These are phyloP conservation scores for Trachythela sp. DNA, from an alignment of 64 coral and sea anemone species.

Conservation along the genomic window DNA sequence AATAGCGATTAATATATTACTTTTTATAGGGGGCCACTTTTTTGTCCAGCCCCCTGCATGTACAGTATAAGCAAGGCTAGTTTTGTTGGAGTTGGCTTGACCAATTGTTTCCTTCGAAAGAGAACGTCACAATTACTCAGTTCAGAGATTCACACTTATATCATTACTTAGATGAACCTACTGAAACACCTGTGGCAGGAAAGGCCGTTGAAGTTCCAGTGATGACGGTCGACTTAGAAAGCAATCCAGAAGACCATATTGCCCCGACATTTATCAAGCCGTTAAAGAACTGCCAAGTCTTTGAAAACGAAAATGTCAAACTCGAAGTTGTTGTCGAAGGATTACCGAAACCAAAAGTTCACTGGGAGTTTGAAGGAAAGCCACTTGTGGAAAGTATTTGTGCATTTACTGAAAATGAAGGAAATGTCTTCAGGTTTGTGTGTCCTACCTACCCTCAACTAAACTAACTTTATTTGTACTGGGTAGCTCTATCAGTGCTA, in stretches of 20 bases:
- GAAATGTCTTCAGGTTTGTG: conserved; percentile 45
- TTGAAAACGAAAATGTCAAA: conserved; percentile 58
- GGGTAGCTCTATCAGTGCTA: no score
- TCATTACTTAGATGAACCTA: neutral
- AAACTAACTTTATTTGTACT: no score
- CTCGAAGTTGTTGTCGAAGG: conserved; percentile 69
- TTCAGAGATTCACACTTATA: no score
- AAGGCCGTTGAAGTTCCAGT: neutral
- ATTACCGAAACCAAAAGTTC: conserved; percentile 65
- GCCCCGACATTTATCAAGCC: conserved; percentile 70
- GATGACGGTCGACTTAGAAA: neutral
- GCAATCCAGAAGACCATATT: neutral
- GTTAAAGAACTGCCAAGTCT: conserved; percentile 46
- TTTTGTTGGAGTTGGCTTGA: no score
- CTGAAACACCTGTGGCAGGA: neutral
- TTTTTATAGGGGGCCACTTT: no score
- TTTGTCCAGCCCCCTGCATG: no score
- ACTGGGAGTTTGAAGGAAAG: conserved; percentile 66
- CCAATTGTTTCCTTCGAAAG: no score
- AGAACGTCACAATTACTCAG: no score
- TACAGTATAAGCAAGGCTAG: no score
- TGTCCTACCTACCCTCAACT: no score
- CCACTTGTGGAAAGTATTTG: conserved; percentile 58
- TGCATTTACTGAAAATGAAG: conserved; percentile 28
- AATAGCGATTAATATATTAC: no score